Percentiles rank a stretch among this genome's conserved stretches.
phyloP scores from a whole-genome alignment of 2,888 invertebrate genomes.

The Ennomos quercinarius region DNA sequence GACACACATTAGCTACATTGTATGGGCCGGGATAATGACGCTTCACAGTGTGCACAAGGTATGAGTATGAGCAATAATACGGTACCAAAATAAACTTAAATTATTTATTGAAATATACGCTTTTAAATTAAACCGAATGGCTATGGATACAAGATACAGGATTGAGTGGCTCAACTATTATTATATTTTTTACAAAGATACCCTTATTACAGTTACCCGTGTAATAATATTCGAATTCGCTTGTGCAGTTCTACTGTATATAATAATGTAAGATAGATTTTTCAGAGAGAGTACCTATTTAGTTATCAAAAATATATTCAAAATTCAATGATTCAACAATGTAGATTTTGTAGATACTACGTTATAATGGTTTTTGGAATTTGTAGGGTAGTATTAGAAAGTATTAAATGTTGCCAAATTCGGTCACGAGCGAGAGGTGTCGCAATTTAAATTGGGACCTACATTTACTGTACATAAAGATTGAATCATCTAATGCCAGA shows the following conservation, averaged over 20 bases:
- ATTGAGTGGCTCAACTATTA: conserved; percentile 19
- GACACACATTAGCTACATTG: too few species aligned
- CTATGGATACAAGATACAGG: conserved; percentile 20
- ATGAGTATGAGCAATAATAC: too few species aligned
- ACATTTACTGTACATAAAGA: too few species aligned
- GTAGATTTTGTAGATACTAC: conserved; percentile 30
- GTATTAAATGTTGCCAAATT: conserved; percentile 62
- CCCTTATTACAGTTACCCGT: conserved; percentile 11
- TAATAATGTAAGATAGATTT: conserved; percentile 42
- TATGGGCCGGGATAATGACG: too few species aligned
- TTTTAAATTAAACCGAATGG: conserved; percentile 19
- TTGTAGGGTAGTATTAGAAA: conserved; percentile 49
- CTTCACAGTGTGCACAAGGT: neutral
- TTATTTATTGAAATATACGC: conserved; percentile 9
- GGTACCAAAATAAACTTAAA: conserved; percentile 24
- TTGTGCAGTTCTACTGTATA: too few species aligned
- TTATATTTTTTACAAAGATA: too few species aligned
- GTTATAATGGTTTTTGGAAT: conserved; percentile 52
- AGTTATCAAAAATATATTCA: conserved; percentile 46
- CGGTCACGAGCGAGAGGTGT: conserved; percentile 36
- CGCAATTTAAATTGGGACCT: too few species aligned
- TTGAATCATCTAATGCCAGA: too few species aligned
- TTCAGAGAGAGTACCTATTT: conserved; percentile 42
- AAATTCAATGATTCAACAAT: conserved; percentile 23
- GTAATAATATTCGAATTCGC: conserved; percentile 12